Percentiles rank a stretch among this genome's conserved stretches.
These are phyloP conservation scores for Xyrauchen texanus DNA, from an alignment of 2,113 vertebrate species.

Conservation along the genomic window DNA sequence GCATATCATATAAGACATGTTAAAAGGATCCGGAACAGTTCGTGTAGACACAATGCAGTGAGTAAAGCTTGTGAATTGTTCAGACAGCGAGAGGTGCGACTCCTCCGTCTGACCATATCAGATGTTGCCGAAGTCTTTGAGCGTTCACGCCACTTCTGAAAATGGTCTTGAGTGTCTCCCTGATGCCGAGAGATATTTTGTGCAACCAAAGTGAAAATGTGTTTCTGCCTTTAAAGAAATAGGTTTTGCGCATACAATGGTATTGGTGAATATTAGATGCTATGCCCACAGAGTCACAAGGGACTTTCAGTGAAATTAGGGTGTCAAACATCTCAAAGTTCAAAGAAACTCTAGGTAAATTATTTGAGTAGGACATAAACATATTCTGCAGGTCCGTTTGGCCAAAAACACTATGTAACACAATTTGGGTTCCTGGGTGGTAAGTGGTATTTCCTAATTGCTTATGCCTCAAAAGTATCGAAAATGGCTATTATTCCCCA, in stretches of 20 bases:
- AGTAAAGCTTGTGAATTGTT: slow-evolving; percentile 16
- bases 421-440: too few relatives aligned
- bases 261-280: not conserved
- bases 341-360: not conserved
- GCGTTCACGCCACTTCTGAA: not conserved
- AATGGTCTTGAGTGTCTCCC: slow-evolving; percentile 4
- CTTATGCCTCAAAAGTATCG: too few relatives aligned
- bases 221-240: too few relatives aligned
- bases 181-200: slow-evolving; percentile 2
- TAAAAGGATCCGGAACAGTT: slow-evolving; percentile 5
- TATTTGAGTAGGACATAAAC: slow-evolving; percentile 4
- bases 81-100: slow-evolving; percentile 8
- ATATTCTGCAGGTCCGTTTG: slow-evolving; percentile 1
- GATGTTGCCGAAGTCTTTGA: not conserved
- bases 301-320: not conserved
- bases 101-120: slow-evolving; percentile 3
- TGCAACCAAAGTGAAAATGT: too few relatives aligned
- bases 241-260: not conserved
- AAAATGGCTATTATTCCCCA: too few relatives aligned
- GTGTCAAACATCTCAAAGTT: too few relatives aligned
- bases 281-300: not conserved
- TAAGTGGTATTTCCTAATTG: too few relatives aligned
- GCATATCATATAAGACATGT: not conserved
- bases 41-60: slow-evolving; percentile 20
- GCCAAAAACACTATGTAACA: too few relatives aligned